A percentile compares a stretch with the other conserved stretches of the same genome.
Evolutionary conservation across 30 jellyfish, hydroid and myxozoan genomes (phyloP).

Genomic region (Chrysaora quinquecirrha): DNA sequence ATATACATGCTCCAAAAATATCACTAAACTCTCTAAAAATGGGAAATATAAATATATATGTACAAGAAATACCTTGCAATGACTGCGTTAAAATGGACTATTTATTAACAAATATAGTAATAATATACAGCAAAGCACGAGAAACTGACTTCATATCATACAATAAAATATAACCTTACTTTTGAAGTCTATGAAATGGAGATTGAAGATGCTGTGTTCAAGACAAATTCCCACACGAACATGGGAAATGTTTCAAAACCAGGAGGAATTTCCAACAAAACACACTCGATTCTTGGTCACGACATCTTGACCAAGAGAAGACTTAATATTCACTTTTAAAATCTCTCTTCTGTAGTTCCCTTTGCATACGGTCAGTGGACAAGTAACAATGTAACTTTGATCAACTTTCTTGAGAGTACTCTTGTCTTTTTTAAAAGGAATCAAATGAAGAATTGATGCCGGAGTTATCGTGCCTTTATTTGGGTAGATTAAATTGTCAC

Average conservation of each 20-base stretch:
- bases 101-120: too few relatives aligned
- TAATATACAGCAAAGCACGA: too few relatives aligned
- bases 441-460: slow-evolving; percentile 26
- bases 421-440: not conserved
- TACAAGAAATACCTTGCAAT: too few relatives aligned
- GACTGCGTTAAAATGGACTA: too few relatives aligned
- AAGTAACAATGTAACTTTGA: not conserved
- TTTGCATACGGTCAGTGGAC: slow-evolving; percentile 5
- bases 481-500: not conserved
- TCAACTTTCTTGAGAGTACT: not conserved
- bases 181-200: too few relatives aligned
- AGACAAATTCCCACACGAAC: too few relatives aligned
- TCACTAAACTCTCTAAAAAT: too few relatives aligned
- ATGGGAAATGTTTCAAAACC: not conserved
- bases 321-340: not conserved
- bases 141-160: too few relatives aligned
- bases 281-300: not conserved
- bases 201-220: too few relatives aligned
- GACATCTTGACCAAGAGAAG: slow-evolving; percentile 1
- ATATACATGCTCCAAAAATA: too few relatives aligned
- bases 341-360: not conserved
- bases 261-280: not conserved
- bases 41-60: too few relatives aligned
- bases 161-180: too few relatives aligned
- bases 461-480: not conserved